Evolutionary conservation across 2,888 invertebrate species (phyloP).

Genomic region (Neria commutata): DNA sequence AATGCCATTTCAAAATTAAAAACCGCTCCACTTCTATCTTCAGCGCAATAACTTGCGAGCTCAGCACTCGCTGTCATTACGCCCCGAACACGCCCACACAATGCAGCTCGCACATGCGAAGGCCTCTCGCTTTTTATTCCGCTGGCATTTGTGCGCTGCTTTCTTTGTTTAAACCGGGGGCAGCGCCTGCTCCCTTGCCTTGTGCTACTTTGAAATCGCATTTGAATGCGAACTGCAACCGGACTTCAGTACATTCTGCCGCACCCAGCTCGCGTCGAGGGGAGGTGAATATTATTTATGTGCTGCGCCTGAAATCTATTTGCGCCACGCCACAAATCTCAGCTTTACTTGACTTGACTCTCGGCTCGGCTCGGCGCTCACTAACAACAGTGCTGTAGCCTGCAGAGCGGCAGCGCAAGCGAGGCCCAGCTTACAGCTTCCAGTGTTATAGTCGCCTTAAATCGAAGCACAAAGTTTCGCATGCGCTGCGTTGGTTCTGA

Average conservation of each 20-base stretch:
- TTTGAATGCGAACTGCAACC: constrained; percentile 10
- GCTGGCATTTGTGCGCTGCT: too few relatives aligned
- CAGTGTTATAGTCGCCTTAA: constrained; percentile 51
- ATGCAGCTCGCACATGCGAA: too few relatives aligned
- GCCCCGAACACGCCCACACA: too few relatives aligned
- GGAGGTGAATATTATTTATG: constrained; percentile 55
- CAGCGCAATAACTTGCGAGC: too few relatives aligned
- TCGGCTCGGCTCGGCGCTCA: constrained; percentile 46
- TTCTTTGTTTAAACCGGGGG: too few relatives aligned
- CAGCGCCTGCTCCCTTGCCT: too few relatives aligned
- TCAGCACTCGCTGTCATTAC: too few relatives aligned
- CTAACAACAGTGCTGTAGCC: not conserved
- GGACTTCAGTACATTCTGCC: not conserved
- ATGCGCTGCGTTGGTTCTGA: too few relatives aligned
- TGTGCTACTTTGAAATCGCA: constrained; percentile 11
- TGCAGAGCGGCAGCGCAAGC: not conserved
- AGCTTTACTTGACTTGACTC: too few relatives aligned
- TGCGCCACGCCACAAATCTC: constrained; percentile 60
- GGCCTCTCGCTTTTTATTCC: too few relatives aligned
- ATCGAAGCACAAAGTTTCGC: constrained; percentile 50
- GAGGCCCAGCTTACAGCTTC: not conserved
- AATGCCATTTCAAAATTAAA: too few relatives aligned
- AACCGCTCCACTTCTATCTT: too few relatives aligned
- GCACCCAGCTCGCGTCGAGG: constrained; percentile 6
- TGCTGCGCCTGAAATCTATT: constrained; percentile 58